Conservation (phyloP, 2,888 invertebrate species). For the Malthinus seriepunctatus region DNA sequence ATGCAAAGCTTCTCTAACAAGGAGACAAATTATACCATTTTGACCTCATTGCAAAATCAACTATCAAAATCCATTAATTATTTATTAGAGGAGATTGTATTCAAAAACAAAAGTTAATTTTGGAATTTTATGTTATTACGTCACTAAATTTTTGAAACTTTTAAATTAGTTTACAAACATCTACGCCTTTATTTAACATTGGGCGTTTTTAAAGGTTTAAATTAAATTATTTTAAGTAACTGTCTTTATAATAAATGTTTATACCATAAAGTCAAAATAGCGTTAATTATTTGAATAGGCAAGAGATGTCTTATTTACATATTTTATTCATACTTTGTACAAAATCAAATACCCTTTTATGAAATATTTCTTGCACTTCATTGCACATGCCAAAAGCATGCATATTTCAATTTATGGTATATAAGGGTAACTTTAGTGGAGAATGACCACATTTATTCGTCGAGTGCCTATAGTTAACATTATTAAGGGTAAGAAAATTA, state of each 20-base stretch:
- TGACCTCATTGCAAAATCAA: no score
- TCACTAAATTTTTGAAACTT: no score
- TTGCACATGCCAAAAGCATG: conserved; percentile 6
- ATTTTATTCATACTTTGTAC: conserved; percentile 9
- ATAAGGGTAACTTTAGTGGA: not conserved
- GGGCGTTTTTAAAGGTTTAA: no score
- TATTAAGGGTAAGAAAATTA: not conserved
- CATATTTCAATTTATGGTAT: not conserved
- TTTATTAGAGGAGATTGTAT: no score
- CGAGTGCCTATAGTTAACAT: conserved; percentile 4
- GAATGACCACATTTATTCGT: conserved; percentile 5
- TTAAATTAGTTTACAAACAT: no score
- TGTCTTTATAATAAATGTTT: conserved; percentile 1
- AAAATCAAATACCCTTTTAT: not conserved
- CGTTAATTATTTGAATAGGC: conserved; percentile 7
- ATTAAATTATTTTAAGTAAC: conserved; percentile 2
- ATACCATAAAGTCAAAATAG: not conserved
- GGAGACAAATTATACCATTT: no score
- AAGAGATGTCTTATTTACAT: conserved; percentile 7
- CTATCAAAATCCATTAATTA: no score
- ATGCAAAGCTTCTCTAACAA: no score
- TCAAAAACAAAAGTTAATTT: no score
- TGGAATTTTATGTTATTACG: no score
- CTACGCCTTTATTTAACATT: no score
- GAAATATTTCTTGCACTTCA: conserved; percentile 8